Evolutionary conservation across 2,113 vertebrate species (phyloP).

Genomic region (Malurus cyaneus): DNA sequence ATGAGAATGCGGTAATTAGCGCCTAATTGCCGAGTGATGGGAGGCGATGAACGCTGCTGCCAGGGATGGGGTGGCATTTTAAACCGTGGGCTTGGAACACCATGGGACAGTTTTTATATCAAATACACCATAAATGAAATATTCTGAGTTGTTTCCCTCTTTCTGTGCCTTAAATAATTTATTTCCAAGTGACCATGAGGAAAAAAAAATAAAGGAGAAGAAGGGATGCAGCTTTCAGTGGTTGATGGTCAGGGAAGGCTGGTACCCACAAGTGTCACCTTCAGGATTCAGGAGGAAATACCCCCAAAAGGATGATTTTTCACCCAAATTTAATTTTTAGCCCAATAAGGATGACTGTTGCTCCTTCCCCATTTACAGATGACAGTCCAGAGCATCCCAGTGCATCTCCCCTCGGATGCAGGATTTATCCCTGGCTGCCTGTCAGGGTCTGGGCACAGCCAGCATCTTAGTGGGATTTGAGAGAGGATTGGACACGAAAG

Average conservation of each 20-base stretch:
- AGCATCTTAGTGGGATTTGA: background rate
- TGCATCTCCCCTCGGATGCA: background rate
- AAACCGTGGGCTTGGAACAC: background rate
- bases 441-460: background rate
- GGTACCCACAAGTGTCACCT: background rate
- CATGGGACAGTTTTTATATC: background rate
- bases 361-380: background rate
- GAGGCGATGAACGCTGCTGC: background rate
- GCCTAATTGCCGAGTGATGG: constrained; percentile 43
- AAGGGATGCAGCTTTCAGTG: background rate
- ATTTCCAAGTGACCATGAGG: background rate
- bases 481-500: background rate
- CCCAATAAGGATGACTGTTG: background rate
- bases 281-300: constrained; percentile 4
- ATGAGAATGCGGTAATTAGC: constrained; percentile 55
- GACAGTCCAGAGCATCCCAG: background rate
- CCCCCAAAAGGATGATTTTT: constrained; percentile 2
- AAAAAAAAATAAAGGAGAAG: background rate
- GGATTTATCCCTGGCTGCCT: background rate
- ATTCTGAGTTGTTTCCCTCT: rapidly evolving
- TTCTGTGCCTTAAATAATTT: background rate
- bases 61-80: background rate
- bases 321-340: constrained; percentile 25
- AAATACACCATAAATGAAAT: background rate
- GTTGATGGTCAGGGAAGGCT: background rate